Conservation (phyloP, 2,888 invertebrate genomes). For the Suillia variegata region DNA sequence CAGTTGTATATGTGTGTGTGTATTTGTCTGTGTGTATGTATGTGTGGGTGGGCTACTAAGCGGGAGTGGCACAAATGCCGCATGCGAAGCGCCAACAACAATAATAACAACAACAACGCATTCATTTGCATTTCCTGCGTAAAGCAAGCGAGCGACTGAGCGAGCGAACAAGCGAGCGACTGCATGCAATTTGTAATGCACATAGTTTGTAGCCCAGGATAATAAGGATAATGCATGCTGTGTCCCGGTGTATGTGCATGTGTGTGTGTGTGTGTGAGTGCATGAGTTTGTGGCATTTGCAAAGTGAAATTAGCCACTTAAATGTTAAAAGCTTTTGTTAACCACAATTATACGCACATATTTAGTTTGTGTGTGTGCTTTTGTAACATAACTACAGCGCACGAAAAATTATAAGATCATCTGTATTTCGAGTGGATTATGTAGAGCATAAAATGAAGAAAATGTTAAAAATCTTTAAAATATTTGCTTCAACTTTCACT, state of each 20-base stretch:
- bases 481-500: too few relatives aligned
- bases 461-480: too few relatives aligned
- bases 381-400: too few relatives aligned
- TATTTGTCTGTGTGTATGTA: conserved; percentile 19
- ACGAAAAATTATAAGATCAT: too few relatives aligned
- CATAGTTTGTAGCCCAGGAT: conserved; percentile 23
- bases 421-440: too few relatives aligned
- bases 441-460: too few relatives aligned
- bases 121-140: conserved; percentile 51
- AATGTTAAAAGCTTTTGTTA: conserved; percentile 43
- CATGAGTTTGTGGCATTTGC: conserved; percentile 2
- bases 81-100: neutral
- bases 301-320: conserved; percentile 50
- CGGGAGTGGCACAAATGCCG: conserved; percentile 30
- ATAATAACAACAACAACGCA: neutral
- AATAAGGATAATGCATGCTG: conserved; percentile 21
- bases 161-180: too few relatives aligned
- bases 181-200: conserved; percentile 41
- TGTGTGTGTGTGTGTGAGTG: neutral
- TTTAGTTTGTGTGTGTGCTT: conserved; percentile 1
- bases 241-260: neutral
- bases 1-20: neutral
- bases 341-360: conserved; percentile 46
- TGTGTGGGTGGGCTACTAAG: too few relatives aligned
- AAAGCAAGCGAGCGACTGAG: too few relatives aligned